These are phyloP conservation scores for Forbesichthys agassizii DNA, from an alignment of 2,113 vertebrate species.

Conservation along the genomic window DNA sequence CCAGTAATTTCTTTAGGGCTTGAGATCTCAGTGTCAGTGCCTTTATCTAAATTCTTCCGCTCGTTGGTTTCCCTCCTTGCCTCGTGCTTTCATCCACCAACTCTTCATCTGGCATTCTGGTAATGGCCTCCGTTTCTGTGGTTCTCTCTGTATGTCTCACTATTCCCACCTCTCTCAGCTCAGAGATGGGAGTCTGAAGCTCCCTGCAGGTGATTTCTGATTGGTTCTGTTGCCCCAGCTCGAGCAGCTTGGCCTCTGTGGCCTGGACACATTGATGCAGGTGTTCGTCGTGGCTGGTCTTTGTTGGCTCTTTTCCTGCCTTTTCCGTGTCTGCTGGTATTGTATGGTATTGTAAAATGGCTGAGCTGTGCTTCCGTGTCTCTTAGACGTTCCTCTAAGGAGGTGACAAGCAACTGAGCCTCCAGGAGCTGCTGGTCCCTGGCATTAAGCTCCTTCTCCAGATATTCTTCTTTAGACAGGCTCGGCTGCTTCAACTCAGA, in stretches of 20 bases:
- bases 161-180: slow-evolving; percentile 31
- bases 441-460: slow-evolving; percentile 53
- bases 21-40: slow-evolving; percentile 40
- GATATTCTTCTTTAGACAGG: slow-evolving; percentile 7
- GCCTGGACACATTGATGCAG: slow-evolving; percentile 45
- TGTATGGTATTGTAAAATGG: slow-evolving; percentile 16
- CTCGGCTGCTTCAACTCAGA: slow-evolving; percentile 47
- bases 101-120: slow-evolving; percentile 27
- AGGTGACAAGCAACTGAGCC: slow-evolving; percentile 46
- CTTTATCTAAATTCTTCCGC: slow-evolving; percentile 15
- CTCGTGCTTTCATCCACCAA: slow-evolving; percentile 15
- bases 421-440: slow-evolving; percentile 59
- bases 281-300: slow-evolving; percentile 30
- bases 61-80: not conserved
- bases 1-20: slow-evolving; percentile 48
- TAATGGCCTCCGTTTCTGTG: slow-evolving; percentile 24
- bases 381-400: slow-evolving; percentile 53
- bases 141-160: slow-evolving; percentile 4
- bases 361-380: slow-evolving; percentile 44
- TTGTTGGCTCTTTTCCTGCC: not conserved
- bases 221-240: not conserved
- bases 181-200: slow-evolving; percentile 32
- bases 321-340: not conserved
- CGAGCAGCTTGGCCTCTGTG: slow-evolving; percentile 12
- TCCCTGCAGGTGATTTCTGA: slow-evolving; percentile 37